A percentile compares a stretch with the other conserved stretches of the same genome.
These are phyloP conservation scores for Rallus limicola DNA, from an alignment of 2,113 vertebrate species.

Conservation along the genomic window DNA sequence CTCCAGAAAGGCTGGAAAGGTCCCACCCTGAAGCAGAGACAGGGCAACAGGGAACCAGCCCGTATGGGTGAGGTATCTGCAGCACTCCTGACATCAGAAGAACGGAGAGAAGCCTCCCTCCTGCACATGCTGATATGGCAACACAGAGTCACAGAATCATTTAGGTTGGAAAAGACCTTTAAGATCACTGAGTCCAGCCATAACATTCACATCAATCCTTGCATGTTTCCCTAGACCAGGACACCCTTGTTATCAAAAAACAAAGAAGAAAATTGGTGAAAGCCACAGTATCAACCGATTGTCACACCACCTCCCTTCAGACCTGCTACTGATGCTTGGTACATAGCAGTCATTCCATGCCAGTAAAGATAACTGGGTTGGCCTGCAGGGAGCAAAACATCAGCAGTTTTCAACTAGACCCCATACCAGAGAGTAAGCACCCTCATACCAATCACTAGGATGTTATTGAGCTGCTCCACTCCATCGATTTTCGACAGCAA, in stretches of 20 bases:
- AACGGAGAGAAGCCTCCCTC: background rate
- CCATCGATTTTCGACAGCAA: constrained; percentile 96
- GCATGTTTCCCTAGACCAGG: background rate
- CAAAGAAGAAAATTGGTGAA: background rate
- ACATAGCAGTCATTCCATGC: background rate
- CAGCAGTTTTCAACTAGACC: background rate
- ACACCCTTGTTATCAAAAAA: background rate
- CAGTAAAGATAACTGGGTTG: background rate
- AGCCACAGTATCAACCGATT: background rate
- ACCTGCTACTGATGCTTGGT: background rate
- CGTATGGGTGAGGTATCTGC: background rate
- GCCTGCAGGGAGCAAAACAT: background rate
- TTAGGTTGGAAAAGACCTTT: too few relatives aligned
- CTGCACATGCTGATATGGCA: background rate
- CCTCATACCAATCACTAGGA: constrained; percentile 91
- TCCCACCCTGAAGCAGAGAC: background rate
- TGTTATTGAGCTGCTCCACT: constrained; percentile 97
- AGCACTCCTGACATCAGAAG: background rate
- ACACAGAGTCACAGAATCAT: too few relatives aligned
- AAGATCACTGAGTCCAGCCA: too few relatives aligned
- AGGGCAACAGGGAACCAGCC: background rate
- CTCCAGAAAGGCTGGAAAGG: background rate
- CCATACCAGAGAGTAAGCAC: background rate
- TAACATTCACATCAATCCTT: background rate
- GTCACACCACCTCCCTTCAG: background rate